Percentiles rank a stretch among this genome's conserved stretches.
phyloP scores from a whole-genome alignment of 37 sponge, comb jelly and placozoan genomes.

The Axinella damicornis region DNA sequence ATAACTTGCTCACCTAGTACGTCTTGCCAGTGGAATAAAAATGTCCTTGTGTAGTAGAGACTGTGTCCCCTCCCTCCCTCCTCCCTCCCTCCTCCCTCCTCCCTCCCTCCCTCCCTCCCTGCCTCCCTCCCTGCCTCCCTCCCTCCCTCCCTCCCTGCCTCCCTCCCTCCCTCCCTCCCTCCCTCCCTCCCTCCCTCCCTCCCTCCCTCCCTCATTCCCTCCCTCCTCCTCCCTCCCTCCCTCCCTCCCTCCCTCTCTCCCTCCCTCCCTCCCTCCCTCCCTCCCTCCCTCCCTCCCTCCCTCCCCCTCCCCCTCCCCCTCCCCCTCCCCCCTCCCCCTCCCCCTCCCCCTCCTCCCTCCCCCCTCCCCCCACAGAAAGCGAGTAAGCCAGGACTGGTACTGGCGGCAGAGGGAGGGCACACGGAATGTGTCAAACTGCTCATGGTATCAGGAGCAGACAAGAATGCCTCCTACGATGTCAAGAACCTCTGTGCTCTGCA shows the following conservation, averaged over 20 bases:
- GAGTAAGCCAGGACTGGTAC: constrained; percentile 75
- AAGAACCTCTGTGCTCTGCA: constrained; percentile 63
- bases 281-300: neutral
- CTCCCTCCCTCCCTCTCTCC: too few species aligned
- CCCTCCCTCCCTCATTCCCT: neutral
- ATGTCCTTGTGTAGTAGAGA: too few species aligned
- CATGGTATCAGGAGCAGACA: constrained; percentile 58
- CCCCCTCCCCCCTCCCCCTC: neutral
- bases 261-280: neutral
- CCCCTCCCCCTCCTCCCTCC: neutral
- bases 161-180: too few species aligned
- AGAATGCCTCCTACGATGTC: constrained; percentile 50
- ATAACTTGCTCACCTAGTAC: neutral
- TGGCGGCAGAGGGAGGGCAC: constrained; percentile 75
- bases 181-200: too few species aligned
- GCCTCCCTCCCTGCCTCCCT: too few species aligned
- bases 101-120: too few species aligned
- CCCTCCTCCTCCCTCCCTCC: neutral
- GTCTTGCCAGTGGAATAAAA: neutral
- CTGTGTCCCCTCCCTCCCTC: too few species aligned
- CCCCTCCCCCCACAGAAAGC: neutral
- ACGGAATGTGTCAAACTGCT: constrained; percentile 77
- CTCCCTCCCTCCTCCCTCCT: too few species aligned
- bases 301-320: neutral
- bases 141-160: too few species aligned